Conservation (phyloP, 2,888 invertebrate genomes). For the Charanyca ferruginea region DNA sequence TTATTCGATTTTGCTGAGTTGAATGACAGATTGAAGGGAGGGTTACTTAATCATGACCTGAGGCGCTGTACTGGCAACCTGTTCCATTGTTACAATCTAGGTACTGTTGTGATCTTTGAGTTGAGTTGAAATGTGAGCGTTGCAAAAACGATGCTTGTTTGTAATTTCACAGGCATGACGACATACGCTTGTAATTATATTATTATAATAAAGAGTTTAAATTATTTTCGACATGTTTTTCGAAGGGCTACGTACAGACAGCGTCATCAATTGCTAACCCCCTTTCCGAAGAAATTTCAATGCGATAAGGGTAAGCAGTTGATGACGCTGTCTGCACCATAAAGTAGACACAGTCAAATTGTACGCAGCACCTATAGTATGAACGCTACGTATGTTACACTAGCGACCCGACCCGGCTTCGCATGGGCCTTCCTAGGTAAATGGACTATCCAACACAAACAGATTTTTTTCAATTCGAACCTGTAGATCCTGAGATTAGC, state of each 20-base stretch:
- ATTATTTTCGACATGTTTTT: background rate
- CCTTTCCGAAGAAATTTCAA: no score
- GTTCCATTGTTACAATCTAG: constrained; percentile 39
- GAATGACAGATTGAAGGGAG: constrained; percentile 35
- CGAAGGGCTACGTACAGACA: background rate
- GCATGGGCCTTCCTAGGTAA: no score
- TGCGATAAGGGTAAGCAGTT: no score
- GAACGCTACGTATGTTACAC: no score
- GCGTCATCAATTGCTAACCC: no score
- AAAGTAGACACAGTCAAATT: background rate
- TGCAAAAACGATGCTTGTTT: constrained; percentile 30
- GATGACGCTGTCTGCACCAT: no score
- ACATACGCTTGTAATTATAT: constrained; percentile 1
- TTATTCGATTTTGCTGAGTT: constrained; percentile 35
- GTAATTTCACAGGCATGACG: constrained; percentile 16
- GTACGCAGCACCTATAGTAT: no score
- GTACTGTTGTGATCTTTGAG: constrained; percentile 52
- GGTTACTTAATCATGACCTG: constrained; percentile 45
- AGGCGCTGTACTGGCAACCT: constrained; percentile 43
- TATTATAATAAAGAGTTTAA: background rate
- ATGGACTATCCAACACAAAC: no score
- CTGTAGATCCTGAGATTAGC: no score
- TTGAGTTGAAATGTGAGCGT: constrained; percentile 26
- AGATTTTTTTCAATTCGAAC: no score
- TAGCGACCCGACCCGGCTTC: no score